Evolutionary conservation across 2,113 vertebrate species (phyloP).

Genomic region (Corvus moneduloides): DNA sequence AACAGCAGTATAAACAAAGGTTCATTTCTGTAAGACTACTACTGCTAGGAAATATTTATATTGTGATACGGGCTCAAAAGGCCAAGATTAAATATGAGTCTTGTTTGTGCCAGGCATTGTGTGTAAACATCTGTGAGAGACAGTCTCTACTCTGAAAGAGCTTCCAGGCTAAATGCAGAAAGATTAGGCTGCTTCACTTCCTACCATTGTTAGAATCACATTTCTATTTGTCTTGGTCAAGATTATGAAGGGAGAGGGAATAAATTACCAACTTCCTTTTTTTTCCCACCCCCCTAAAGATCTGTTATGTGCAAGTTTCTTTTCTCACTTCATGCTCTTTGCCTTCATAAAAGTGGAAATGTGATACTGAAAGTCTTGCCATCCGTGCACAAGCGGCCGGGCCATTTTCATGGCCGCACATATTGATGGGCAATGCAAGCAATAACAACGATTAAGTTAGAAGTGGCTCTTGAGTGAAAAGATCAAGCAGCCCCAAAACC

Average conservation of each 20-base stretch:
- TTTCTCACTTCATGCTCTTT: background rate
- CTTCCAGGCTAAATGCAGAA: constrained; percentile 56
- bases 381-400: background rate
- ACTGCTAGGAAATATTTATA: constrained; percentile 12
- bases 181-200: constrained; percentile 68
- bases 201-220: constrained; percentile 70
- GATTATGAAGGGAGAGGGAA: constrained; percentile 33
- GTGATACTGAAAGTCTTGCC: background rate
- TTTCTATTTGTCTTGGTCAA: constrained; percentile 70
- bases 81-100: background rate
- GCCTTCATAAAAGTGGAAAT: background rate
- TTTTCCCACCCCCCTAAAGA: rapidly evolving
- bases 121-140: constrained; percentile 1
- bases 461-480: background rate
- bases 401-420: background rate
- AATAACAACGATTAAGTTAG: background rate
- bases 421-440: background rate
- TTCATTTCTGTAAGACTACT: background rate
- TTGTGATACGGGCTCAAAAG: background rate
- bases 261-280: constrained; percentile 32
- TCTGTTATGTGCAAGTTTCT: background rate
- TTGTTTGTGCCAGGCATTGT: background rate
- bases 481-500: background rate
- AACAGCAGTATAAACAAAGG: background rate
- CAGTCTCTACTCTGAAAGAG: background rate